Evolutionary conservation across 2,797 vertebrate genomes (phyloP).

Genomic region (Pogonophryne albipinna): DNA sequence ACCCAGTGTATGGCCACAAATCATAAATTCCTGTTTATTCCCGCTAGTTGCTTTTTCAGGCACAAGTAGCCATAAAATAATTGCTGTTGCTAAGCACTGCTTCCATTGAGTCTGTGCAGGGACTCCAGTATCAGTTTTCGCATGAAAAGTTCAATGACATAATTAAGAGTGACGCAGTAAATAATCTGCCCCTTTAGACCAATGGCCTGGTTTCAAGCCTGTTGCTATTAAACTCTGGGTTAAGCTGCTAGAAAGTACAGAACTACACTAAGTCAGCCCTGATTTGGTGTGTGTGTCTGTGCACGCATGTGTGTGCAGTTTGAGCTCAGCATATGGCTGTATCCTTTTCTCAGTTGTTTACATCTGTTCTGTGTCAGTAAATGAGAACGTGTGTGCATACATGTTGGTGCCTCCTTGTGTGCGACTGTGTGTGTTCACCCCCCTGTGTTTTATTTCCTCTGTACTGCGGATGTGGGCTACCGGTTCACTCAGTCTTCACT

Average conservation of each 20-base stretch:
- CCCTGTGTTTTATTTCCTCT: constrained; percentile 69
- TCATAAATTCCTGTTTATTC: background rate
- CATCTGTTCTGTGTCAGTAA: constrained; percentile 63
- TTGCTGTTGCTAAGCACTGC: background rate
- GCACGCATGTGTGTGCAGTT: background rate
- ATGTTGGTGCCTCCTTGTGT: constrained; percentile 7
- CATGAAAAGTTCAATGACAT: background rate
- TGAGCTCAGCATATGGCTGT: constrained; percentile 28
- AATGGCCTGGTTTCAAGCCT: constrained; percentile 12
- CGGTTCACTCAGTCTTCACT: constrained; percentile 57
- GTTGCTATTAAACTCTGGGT: constrained; percentile 16
- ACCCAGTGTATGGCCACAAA: background rate
- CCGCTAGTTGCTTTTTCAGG: background rate
- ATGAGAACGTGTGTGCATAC: constrained; percentile 16
- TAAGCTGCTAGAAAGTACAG: constrained; percentile 16
- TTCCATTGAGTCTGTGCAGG: background rate
- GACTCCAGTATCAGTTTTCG: background rate
- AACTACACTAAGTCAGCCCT: background rate
- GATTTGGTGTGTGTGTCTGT: constrained; percentile 20
- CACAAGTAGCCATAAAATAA: background rate
- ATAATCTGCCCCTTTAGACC: constrained; percentile 2
- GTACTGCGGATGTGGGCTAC: constrained; percentile 83
- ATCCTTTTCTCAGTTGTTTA: constrained; percentile 51
- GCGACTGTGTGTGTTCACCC: constrained; percentile 27
- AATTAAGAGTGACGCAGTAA: constrained; percentile 6